Percentiles rank a stretch among this genome's conserved stretches.
These are phyloP conservation scores for Albula glossodonta DNA, from an alignment of 2,113 vertebrate species.

Conservation along the genomic window DNA sequence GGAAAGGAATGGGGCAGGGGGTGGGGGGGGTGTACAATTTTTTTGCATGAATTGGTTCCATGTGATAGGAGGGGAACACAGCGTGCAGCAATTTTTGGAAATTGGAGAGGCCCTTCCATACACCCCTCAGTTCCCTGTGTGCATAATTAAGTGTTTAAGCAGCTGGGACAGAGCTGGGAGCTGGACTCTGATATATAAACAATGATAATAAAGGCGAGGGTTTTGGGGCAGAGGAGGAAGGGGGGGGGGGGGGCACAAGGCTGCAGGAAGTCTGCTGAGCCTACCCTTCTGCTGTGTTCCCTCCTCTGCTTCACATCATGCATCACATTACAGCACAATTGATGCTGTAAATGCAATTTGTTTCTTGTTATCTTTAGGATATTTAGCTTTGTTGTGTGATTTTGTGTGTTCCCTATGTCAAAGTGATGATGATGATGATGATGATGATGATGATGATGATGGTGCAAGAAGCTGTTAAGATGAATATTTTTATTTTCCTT, in stretches of 20 bases:
- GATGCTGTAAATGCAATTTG: neutral
- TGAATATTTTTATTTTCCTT: too few relatives aligned
- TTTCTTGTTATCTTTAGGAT: neutral
- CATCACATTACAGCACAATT: neutral
- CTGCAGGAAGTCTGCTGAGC: too few relatives aligned
- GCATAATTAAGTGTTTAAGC: slow-evolving; percentile 9
- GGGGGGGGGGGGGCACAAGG: neutral
- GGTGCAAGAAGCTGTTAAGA: too few relatives aligned
- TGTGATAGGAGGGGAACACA: neutral
- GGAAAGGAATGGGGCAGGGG: neutral
- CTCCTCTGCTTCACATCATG: neutral
- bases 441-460: too few relatives aligned
- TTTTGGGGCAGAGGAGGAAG: too few relatives aligned
- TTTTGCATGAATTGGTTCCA: neutral
- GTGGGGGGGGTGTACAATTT: neutral
- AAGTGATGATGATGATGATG: too few relatives aligned
- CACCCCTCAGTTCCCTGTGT: neutral
- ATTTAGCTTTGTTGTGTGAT: too few relatives aligned
- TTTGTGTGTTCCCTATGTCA: too few relatives aligned
- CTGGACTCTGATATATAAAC: neutral
- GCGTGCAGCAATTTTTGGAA: neutral
- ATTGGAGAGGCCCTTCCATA: neutral
- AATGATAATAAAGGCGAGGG: too few relatives aligned
- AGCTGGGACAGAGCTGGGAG: neutral
- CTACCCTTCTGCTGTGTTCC: neutral